Conservation (phyloP, 2,888 invertebrate genomes). For the Scaptomyza tumidula region DNA sequence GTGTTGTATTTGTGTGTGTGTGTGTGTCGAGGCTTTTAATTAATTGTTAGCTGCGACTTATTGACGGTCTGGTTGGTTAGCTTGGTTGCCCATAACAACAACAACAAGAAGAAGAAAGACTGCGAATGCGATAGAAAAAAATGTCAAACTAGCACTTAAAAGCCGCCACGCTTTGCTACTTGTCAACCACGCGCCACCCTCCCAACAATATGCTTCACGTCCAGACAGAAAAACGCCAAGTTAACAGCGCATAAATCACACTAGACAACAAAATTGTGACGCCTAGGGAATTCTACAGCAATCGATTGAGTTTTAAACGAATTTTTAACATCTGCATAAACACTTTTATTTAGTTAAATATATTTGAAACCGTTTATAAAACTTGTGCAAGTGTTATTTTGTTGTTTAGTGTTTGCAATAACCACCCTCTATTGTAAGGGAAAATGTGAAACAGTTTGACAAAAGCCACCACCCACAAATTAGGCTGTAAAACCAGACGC, state of each 20-base stretch:
- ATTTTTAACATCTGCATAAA: not conserved
- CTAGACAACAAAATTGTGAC: conserved; percentile 34
- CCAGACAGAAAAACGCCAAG: conserved; percentile 46
- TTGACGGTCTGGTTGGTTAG: conserved; percentile 74
- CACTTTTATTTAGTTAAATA: not conserved
- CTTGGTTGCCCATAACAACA: conserved; percentile 63
- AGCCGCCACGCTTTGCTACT: conserved; percentile 77
- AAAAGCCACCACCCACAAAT: conserved; percentile 79
- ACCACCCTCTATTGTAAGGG: conserved; percentile 46
- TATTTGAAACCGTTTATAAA: not conserved
- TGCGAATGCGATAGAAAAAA: conserved; percentile 45
- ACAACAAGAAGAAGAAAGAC: conserved; percentile 34
- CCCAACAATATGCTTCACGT: conserved; percentile 71
- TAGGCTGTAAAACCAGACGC: conserved; percentile 61
- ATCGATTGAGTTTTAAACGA: too few species aligned
- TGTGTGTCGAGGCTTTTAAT: conserved; percentile 70
- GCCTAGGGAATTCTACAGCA: not conserved
- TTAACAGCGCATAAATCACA: conserved; percentile 43
- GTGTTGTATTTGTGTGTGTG: not conserved
- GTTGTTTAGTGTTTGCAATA: conserved; percentile 46
- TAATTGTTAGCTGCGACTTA: conserved; percentile 76
- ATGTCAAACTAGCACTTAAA: conserved; percentile 77
- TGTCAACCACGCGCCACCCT: conserved; percentile 75
- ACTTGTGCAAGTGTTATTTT: conserved; percentile 1
- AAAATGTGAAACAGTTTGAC: conserved; percentile 75